Percentiles rank a stretch among this genome's conserved stretches.
phyloP scores from a whole-genome alignment of 2,113 vertebrate species.

The Pteruthius melanotis region DNA sequence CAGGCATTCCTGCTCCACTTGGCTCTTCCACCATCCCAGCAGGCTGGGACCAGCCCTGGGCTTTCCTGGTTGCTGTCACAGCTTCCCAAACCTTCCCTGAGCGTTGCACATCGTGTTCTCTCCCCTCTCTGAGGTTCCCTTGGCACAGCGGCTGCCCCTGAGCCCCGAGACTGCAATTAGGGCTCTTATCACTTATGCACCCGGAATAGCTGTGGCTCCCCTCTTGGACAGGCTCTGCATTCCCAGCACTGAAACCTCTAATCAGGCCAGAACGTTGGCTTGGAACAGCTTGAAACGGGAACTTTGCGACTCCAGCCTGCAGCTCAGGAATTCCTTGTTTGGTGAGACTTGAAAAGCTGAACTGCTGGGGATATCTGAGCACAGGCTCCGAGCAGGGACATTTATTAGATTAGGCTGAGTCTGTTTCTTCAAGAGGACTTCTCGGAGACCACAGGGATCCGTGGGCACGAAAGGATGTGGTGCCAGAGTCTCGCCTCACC shows the following conservation, averaged over 20 bases:
- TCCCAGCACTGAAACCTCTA: constrained; percentile 16
- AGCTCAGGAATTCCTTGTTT: constrained; percentile 31
- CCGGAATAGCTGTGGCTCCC: neutral
- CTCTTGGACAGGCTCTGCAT: neutral
- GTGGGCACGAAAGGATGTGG: neutral
- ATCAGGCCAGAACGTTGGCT: neutral
- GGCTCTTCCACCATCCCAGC: neutral
- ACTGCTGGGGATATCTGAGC: neutral
- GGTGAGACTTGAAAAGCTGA: neutral
- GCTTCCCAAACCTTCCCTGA: neutral
- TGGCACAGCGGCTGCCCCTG: neutral
- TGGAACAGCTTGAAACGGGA: constrained; percentile 19
- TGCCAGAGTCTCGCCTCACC: neutral
- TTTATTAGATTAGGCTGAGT: neutral
- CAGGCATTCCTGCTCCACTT: neutral
- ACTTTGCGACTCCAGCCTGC: neutral
- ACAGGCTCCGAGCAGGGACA: neutral
- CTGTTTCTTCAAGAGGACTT: neutral
- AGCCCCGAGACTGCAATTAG: neutral
- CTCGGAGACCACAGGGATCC: neutral
- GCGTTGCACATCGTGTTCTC: neutral
- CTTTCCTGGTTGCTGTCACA: neutral
- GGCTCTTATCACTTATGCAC: neutral
- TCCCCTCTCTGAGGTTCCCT: neutral
- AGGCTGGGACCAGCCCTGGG: neutral